A percentile compares a stretch with the other conserved stretches of the same genome.
These are phyloP conservation scores for Drosophila helvetica DNA, from an alignment of 2,888 invertebrate genomes.

Conservation along the genomic window DNA sequence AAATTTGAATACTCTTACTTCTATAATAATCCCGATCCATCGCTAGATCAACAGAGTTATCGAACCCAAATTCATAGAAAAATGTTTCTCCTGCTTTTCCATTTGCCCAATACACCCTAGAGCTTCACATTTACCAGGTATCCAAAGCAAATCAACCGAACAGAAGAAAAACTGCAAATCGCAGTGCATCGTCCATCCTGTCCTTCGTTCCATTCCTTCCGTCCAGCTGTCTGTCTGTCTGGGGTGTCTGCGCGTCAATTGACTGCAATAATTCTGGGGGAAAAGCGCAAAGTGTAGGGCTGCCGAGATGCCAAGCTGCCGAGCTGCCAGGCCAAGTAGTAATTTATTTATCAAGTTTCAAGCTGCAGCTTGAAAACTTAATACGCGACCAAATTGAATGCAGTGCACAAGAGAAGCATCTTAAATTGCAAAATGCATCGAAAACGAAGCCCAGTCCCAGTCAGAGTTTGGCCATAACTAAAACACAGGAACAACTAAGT, in stretches of 20 bases:
- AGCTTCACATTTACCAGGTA: not conserved
- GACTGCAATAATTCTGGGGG: slow-evolving; percentile 77
- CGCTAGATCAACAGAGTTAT: not conserved
- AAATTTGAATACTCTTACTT: too few relatives aligned
- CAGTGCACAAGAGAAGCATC: slow-evolving; percentile 32
- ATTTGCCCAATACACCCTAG: not conserved
- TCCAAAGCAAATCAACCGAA: slow-evolving; percentile 32
- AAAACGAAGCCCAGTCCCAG: not conserved
- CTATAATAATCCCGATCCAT: too few relatives aligned
- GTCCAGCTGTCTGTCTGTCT: not conserved
- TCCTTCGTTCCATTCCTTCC: slow-evolving; percentile 1
- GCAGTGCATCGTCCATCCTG: slow-evolving; percentile 39
- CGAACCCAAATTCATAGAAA: not conserved
- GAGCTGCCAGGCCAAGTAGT: slow-evolving; percentile 65
- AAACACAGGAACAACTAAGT: not conserved
- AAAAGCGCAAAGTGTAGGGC: slow-evolving; percentile 74
- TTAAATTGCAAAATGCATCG: slow-evolving; percentile 23
- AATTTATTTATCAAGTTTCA: slow-evolving; percentile 80
- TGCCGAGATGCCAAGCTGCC: slow-evolving; percentile 21
- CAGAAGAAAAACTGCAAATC: slow-evolving; percentile 50
- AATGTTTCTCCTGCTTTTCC: not conserved
- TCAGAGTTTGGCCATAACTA: not conserved
- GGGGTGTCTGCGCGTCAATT: slow-evolving; percentile 67
- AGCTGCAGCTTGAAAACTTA: slow-evolving; percentile 79
- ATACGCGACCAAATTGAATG: slow-evolving; percentile 76